These are phyloP conservation scores for Buphagus erythrorhynchus DNA, from an alignment of 2,797 vertebrate genomes.

Conservation along the genomic window DNA sequence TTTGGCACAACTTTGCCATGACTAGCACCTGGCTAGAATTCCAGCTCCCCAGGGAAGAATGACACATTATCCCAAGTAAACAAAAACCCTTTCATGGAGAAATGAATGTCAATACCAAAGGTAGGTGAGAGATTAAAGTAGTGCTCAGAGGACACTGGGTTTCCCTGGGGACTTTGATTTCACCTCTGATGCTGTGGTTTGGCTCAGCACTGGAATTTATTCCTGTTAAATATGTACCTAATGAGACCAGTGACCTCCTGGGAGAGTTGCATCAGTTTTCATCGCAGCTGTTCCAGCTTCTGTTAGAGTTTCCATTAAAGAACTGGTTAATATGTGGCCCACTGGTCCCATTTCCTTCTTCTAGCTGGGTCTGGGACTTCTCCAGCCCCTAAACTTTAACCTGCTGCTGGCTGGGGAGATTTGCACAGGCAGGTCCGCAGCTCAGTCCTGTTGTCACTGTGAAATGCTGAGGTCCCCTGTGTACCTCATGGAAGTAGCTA, in stretches of 20 bases:
- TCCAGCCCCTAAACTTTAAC: not conserved
- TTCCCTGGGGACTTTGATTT: not conserved
- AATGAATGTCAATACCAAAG: not conserved
- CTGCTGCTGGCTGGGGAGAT: not conserved
- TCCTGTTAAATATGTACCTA: conserved; percentile 1
- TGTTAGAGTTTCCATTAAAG: not conserved
- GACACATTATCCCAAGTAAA: not conserved
- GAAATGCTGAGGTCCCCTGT: not conserved
- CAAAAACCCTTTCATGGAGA: not conserved
- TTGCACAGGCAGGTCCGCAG: not conserved
- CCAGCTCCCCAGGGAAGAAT: not conserved
- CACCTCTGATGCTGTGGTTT: not conserved
- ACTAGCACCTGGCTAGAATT: not conserved
- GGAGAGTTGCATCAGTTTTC: not conserved
- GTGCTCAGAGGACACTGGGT: not conserved
- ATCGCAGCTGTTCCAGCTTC: not conserved
- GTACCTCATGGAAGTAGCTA: not conserved
- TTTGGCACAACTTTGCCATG: not conserved
- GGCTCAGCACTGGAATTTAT: not conserved
- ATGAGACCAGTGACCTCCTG: not conserved
- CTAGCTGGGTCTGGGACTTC: not conserved
- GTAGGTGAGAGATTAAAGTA: not conserved
- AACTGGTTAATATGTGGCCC: not conserved
- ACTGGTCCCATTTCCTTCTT: not conserved
- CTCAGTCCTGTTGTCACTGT: not conserved